These are phyloP conservation scores for Labrus mixtus DNA, from an alignment of 2,113 vertebrate genomes.

Conservation along the genomic window DNA sequence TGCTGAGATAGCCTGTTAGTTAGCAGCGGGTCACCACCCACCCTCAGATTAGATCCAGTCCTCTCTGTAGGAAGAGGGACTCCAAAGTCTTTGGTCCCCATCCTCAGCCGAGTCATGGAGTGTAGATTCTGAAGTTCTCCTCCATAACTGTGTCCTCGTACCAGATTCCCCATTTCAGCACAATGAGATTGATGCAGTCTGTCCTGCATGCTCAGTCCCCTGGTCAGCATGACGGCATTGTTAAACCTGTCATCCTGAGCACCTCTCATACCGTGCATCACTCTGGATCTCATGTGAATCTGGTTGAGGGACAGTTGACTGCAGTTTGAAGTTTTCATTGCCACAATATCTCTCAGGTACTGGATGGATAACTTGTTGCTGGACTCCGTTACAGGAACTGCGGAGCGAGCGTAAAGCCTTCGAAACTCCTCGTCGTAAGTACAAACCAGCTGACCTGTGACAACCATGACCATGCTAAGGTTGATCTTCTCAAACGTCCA, in stretches of 20 bases:
- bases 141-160: constrained; percentile 91
- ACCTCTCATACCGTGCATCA: constrained; percentile 58
- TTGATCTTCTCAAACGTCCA: constrained; percentile 96
- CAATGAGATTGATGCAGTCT: constrained; percentile 84
- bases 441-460: constrained; percentile 91
- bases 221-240: constrained; percentile 74
- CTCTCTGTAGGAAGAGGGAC: constrained; percentile 52
- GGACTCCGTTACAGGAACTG: constrained; percentile 76
- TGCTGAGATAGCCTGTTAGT: constrained; percentile 57
- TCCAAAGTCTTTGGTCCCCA: constrained; percentile 67
- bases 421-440: constrained; percentile 94
- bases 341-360: constrained; percentile 68
- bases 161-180: constrained; percentile 82
- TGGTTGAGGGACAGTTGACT: constrained; percentile 87
- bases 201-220: constrained; percentile 86
- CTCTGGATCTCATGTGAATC: constrained; percentile 79
- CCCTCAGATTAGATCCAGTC: constrained; percentile 53
- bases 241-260: constrained; percentile 76
- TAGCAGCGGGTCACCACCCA: neutral
- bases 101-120: constrained; percentile 85
- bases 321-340: constrained; percentile 83
- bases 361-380: constrained; percentile 48
- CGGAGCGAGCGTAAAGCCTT: constrained; percentile 90
- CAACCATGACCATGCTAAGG: constrained; percentile 92
- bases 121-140: constrained; percentile 87